phyloP scores from a whole-genome alignment of 2,797 vertebrate genomes.

The Dendrocincla fuliginosa region DNA sequence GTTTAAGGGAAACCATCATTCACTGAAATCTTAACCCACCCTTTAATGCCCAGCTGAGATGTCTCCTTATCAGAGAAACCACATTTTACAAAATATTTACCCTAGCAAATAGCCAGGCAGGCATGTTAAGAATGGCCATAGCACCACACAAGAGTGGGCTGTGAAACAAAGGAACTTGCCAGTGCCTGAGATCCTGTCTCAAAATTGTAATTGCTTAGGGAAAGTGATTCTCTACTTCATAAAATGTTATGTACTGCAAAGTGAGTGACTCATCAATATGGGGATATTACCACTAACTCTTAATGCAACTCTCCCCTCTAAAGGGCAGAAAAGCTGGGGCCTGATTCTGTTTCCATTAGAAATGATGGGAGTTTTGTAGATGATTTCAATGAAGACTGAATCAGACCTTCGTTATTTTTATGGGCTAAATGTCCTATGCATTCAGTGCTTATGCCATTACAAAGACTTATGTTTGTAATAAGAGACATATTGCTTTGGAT shows the following conservation, averaged over 20 bases:
- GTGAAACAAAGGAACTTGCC: conserved; percentile 56
- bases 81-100: conserved; percentile 56
- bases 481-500: conserved; percentile 63
- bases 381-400: conserved; percentile 38
- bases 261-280: conserved; percentile 70
- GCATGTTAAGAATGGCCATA: background rate
- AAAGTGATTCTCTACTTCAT: conserved; percentile 77
- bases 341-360: conserved; percentile 48
- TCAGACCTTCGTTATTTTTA: conserved; percentile 62
- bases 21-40: background rate
- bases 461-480: conserved; percentile 71
- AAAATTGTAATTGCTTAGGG: conserved; percentile 78
- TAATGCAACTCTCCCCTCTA: conserved; percentile 33
- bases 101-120: conserved; percentile 59
- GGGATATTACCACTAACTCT: conserved; percentile 65
- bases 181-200: conserved; percentile 62
- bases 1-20: background rate
- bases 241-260: conserved; percentile 75
- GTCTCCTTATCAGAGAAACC: conserved; percentile 55
- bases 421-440: conserved; percentile 62
- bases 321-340: conserved; percentile 40
- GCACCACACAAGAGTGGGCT: conserved; percentile 10
- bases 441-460: conserved; percentile 44
- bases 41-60: background rate
- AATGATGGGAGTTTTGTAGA: conserved; percentile 42